Conservation (phyloP, 2,113 vertebrate genomes). For the Cavia aperea region DNA sequence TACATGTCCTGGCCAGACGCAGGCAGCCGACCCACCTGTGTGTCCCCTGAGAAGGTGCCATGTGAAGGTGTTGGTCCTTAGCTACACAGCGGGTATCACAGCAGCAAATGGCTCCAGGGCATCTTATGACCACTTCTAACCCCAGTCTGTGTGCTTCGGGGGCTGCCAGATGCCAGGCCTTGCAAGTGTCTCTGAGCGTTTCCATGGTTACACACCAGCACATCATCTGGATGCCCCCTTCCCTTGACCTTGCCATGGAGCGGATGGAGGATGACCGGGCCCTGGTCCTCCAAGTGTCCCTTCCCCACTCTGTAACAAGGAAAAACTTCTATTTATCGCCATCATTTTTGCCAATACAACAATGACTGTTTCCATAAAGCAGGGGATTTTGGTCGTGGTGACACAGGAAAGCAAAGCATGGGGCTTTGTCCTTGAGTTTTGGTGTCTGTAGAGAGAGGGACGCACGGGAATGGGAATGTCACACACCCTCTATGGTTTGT, state of each 20-base stretch:
- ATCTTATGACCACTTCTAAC: neutral
- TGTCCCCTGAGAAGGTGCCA: neutral
- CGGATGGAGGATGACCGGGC: fast-evolving
- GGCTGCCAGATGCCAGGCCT: neutral
- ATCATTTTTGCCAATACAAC: neutral
- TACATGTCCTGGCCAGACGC: neutral
- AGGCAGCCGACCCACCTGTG: neutral
- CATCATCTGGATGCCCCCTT: neutral
- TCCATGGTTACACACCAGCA: neutral
- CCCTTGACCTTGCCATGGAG: neutral
- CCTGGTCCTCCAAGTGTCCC: neutral
- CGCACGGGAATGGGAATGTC: fast-evolving
- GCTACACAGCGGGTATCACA: neutral
- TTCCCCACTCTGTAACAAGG: neutral
- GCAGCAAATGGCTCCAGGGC: neutral
- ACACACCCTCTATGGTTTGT: neutral
- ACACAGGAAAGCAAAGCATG: neutral
- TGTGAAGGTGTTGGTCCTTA: neutral
- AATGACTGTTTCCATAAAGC: too few relatives aligned
- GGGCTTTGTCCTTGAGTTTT: fast-evolving
- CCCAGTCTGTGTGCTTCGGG: neutral
- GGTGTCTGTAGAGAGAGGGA: fast-evolving
- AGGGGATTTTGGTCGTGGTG: neutral
- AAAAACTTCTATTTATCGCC: neutral
- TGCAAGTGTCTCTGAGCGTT: neutral